phyloP scores from a whole-genome alignment of 2,888 invertebrate genomes.

The Phoronis australis region DNA sequence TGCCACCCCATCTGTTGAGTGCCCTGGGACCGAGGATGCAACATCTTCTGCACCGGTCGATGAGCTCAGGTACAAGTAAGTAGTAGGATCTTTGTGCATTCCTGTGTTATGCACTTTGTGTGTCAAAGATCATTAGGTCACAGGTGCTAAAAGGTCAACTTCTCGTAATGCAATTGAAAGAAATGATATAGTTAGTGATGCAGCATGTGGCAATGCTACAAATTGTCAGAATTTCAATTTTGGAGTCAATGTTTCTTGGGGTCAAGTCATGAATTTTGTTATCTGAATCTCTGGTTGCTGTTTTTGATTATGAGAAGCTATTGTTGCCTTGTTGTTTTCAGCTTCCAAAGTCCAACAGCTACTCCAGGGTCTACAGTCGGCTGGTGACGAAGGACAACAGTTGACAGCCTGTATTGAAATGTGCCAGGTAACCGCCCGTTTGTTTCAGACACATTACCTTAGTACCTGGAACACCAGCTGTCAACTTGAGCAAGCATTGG shows the following conservation, averaged over 20 bases:
- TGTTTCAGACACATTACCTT: no score
- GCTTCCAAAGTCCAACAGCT: constrained; percentile 84
- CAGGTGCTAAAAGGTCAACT: no score
- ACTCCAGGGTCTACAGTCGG: constrained; percentile 83
- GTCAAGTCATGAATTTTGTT: background rate
- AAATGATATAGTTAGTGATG: no score
- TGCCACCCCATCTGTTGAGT: constrained; percentile 95
- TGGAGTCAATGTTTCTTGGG: background rate
- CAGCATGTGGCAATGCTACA: no score
- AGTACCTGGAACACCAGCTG: no score
- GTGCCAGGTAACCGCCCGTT: constrained; percentile 72
- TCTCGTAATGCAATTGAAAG: no score
- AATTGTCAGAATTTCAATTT: constrained; percentile 6
- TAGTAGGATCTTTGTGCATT: constrained; percentile 1
- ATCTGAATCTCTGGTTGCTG: background rate
- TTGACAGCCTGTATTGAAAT: constrained; percentile 95
- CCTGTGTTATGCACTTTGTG: background rate
- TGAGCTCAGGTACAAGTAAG: constrained; percentile 72
- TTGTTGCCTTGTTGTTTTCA: constrained; percentile 19
- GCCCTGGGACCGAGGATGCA: constrained; percentile 95
- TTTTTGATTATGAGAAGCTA: background rate
- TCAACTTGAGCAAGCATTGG: no score
- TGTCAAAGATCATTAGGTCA: no score
- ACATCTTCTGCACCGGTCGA: constrained; percentile 86
- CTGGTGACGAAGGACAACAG: constrained; percentile 92